phyloP scores from a whole-genome alignment of 1,140 invertebrate genomes.

The Papilio polyxenes region DNA sequence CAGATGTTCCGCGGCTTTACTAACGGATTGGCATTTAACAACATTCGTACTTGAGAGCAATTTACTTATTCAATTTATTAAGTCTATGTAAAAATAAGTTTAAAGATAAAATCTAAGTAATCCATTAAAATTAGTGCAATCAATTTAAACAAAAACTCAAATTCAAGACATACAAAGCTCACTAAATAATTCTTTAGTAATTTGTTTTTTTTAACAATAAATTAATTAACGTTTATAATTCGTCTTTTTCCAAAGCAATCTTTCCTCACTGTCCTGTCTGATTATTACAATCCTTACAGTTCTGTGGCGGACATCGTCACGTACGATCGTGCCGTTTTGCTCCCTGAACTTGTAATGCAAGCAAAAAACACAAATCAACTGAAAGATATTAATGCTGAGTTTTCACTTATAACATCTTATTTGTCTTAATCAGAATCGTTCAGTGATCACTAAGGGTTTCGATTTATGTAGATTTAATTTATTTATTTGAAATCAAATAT shows the following conservation, averaged over 20 bases:
- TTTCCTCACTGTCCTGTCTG: background rate
- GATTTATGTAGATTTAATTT: too few relatives aligned
- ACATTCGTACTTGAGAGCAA: background rate
- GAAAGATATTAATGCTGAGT: background rate
- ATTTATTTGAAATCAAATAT: too few relatives aligned
- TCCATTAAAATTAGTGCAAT: too few relatives aligned
- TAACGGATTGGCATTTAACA: background rate
- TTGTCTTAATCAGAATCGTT: too few relatives aligned
- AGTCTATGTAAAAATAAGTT: background rate
- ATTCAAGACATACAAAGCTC: background rate
- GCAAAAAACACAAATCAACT: background rate
- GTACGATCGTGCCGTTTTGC: slow-evolving; percentile 13
- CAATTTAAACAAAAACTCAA: too few relatives aligned
- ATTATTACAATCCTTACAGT: background rate
- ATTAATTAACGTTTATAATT: background rate
- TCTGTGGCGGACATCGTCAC: background rate
- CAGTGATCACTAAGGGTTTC: too few relatives aligned
- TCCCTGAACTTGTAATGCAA: background rate
- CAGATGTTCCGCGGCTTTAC: background rate
- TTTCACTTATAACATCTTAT: background rate
- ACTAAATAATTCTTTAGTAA: background rate
- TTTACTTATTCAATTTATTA: background rate
- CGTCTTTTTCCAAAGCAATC: background rate
- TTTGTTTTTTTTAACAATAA: too few relatives aligned
- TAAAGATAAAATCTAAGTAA: too few relatives aligned